Percentiles rank a stretch among this genome's conserved stretches.
Evolutionary conservation across 2,113 vertebrate species (phyloP).

Genomic region (Callopanchax toddi): DNA sequence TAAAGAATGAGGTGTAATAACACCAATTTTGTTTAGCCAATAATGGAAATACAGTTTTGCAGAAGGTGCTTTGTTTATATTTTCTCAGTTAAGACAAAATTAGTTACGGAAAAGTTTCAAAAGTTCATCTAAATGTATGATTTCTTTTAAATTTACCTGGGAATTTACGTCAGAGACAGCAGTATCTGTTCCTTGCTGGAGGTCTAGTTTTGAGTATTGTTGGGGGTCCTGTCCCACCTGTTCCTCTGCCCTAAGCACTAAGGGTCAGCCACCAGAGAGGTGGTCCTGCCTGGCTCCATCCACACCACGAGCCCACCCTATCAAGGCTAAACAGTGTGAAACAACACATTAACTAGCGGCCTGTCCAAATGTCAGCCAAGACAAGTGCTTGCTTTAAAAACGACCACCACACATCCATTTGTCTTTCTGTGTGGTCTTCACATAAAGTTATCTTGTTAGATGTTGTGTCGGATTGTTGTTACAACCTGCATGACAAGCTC

Average conservation of each 20-base stretch:
- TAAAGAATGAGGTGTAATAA: constrained; percentile 30
- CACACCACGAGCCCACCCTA: constrained; percentile 57
- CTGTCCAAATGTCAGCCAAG: constrained; percentile 72
- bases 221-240: constrained; percentile 74
- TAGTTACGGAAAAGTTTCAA: no score
- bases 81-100: no score
- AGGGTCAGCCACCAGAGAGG: constrained; percentile 69
- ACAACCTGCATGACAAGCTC: neutral
- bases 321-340: constrained; percentile 78
- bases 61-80: neutral
- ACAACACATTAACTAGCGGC: constrained; percentile 74
- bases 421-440: constrained; percentile 69
- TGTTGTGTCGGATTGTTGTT: constrained; percentile 13
- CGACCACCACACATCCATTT: constrained; percentile 39
- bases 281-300: constrained; percentile 64
- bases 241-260: constrained; percentile 57
- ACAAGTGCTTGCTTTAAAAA: constrained; percentile 65
- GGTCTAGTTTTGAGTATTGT: constrained; percentile 49
- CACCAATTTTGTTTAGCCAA: constrained; percentile 32
- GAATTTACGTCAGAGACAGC: constrained; percentile 12
- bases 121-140: neutral
- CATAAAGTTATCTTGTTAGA: constrained; percentile 9
- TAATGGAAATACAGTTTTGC: neutral
- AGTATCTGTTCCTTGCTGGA: constrained; percentile 46
- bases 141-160: neutral